These are phyloP conservation scores for Epinotia brunnichana DNA, from an alignment of 2,888 invertebrate species.

Conservation along the genomic window DNA sequence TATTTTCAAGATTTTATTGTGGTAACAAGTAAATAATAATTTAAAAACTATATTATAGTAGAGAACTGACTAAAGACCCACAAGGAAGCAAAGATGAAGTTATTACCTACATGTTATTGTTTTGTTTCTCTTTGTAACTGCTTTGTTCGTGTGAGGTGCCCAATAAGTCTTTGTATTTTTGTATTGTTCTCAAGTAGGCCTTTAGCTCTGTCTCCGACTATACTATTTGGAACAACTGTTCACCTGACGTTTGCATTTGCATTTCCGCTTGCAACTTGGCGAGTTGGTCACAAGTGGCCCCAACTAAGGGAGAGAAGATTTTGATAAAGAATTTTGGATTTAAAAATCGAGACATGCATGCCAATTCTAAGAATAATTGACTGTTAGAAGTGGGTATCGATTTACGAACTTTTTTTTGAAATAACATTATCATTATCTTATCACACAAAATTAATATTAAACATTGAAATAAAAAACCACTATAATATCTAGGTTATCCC, in stretches of 20 bases:
- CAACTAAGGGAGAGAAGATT: conserved; percentile 31
- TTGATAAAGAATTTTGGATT: conserved; percentile 10
- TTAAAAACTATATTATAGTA: no score
- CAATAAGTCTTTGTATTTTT: no score
- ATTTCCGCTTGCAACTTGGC: conserved; percentile 29
- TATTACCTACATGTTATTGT: no score
- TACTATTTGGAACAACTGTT: conserved; percentile 21
- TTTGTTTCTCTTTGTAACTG: no score
- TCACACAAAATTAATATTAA: no score
- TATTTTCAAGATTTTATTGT: no score
- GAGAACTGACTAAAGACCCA: no score
- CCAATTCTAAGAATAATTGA: background rate
- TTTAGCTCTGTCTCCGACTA: background rate
- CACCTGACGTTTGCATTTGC: conserved; percentile 30
- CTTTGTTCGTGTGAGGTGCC: no score
- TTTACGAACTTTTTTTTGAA: background rate
- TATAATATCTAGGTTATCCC: no score
- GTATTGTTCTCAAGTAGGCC: background rate
- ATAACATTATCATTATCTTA: background rate
- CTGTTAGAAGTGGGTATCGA: background rate
- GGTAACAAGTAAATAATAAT: no score
- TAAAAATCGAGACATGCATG: background rate
- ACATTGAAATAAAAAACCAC: no score
- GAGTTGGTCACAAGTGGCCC: conserved; percentile 30
- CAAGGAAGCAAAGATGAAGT: no score